These are phyloP conservation scores for Microtus richardsoni DNA, from an alignment of 2,113 vertebrate genomes.

Conservation along the genomic window DNA sequence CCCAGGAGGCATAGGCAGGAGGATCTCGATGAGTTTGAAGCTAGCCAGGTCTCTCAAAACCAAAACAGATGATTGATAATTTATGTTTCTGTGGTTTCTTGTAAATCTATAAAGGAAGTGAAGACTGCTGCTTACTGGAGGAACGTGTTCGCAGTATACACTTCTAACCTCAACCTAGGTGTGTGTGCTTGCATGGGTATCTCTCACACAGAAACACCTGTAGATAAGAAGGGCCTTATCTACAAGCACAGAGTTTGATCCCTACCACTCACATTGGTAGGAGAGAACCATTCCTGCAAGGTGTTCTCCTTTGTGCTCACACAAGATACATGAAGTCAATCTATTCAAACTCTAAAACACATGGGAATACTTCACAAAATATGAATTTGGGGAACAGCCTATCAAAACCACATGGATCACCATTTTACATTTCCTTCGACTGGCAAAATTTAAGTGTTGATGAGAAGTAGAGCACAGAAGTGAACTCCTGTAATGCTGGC, in stretches of 20 bases:
- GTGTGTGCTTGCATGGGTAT: not conserved
- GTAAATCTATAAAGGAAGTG: not conserved
- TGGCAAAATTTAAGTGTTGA: not conserved
- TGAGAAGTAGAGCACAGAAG: not conserved
- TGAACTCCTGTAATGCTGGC: not conserved
- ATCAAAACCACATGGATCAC: not conserved
- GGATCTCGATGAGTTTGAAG: not conserved
- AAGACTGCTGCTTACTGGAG: not conserved
- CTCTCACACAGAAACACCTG: not conserved
- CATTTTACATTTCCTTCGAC: not conserved
- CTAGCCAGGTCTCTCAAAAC: not conserved
- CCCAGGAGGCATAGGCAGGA: not conserved
- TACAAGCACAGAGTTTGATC: not conserved
- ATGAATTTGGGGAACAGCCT: not conserved
- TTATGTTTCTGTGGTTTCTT: not conserved
- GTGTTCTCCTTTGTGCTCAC: not conserved
- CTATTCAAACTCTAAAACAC: not conserved
- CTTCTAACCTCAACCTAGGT: not conserved
- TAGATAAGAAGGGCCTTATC: not conserved
- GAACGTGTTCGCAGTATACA: not conserved
- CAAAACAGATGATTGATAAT: not conserved
- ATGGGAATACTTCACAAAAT: not conserved
- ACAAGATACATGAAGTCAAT: not conserved
- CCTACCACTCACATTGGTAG: not conserved
- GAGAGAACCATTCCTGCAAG: not conserved